Evolutionary conservation across 2,113 vertebrate genomes (phyloP), one percentile per base, ranked within the genome.

Genomic region (Anas platyrhynchos): DNA sequence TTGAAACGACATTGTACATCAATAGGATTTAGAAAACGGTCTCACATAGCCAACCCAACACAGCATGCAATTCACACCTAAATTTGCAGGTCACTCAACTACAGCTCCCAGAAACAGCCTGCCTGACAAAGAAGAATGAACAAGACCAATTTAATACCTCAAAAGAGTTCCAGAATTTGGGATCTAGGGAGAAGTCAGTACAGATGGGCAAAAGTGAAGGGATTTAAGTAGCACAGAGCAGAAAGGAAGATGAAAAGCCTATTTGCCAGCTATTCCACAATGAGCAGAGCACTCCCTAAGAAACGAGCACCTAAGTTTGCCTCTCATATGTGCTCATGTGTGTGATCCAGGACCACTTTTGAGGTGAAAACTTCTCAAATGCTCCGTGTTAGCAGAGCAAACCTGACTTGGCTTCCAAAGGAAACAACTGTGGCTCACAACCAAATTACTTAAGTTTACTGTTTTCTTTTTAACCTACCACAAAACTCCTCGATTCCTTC

Each of bases 261-360:
- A 0, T 13, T 17, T 14, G 26, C 11, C 23, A 16, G 38, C 5
- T 54, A 16, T 34, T 67, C 23, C 38, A 27, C 8, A 13, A 67
- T 8, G 1, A 71, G 48, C 31, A 20, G 43, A 50, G 27, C 12
- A 3, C 29, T 4, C 29, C 22, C n/a, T 7, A 25, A 25, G 17
- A 14, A 12, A 50, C 1, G 1, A 48, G 23, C 15, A 8, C 3
- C 32, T 4, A 10, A 0, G 2, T 7, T 7, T 10, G 26, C 7
- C 10, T 5, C 41, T 41, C 36, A 7, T 38, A 38, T 38, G 16
- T 29, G 11, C 36, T 41, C 26, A 22, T n/a, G 11, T 13, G 32
- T 59, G 36, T 7, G 43, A 52, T 44, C 17, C 1, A 16, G 2
- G 43, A 38, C 16, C 6, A 32, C 36, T 32, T 16, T 6, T 0